Evolutionary conservation across 2,113 vertebrate species (phyloP), one percentile per base, ranked within the genome.

Genomic region (Peromyscus polionotus): DNA sequence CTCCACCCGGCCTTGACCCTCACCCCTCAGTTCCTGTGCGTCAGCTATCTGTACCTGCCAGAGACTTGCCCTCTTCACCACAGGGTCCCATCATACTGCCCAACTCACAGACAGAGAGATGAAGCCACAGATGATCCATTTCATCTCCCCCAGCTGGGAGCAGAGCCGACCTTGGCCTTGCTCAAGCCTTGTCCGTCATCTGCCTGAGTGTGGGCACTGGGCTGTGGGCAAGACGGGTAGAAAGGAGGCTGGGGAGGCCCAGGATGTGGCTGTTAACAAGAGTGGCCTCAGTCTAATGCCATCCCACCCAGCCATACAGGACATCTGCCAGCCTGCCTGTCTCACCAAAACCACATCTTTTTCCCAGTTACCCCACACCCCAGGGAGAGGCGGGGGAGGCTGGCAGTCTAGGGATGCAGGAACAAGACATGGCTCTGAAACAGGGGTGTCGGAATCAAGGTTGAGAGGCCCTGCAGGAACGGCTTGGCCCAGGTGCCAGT

Each of bases 251-350:
- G 11, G 0, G 68, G 67, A 48, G 65, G 54, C 36, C 2, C 54
- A 54, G 87, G 67, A 73, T 88, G 73, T 90, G 95, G 79, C 95
- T 42, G 54, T 61, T 73, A 76, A 93, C 14, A 5, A 73, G 79
- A 84, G 61, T 22, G 86, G 36, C 79, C 85, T 84, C 31, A 1
- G 61, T 65, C 57, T 63, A 45, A 28, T 63, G 63, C 63, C 88
- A 75, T 87, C 88, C 42, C 14, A 3, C 83, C 65, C 11, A 0
- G 28, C 33, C 42, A 59, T 12, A 1, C 2, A 0, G 87, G 84
- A 79, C 1, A 13, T 45, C 90, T 80, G 86, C 80, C 86, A 86
- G 45, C 68, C 95, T 95, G 88, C 77, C 61, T 5, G 1, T 36
- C 54, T 96, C 93, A 81, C 45, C 75, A 45, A 24, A n/a, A 83